These are phyloP conservation scores for Ophion slaviceki DNA, from an alignment of 2,888 invertebrate genomes.

Conservation along the genomic window DNA sequence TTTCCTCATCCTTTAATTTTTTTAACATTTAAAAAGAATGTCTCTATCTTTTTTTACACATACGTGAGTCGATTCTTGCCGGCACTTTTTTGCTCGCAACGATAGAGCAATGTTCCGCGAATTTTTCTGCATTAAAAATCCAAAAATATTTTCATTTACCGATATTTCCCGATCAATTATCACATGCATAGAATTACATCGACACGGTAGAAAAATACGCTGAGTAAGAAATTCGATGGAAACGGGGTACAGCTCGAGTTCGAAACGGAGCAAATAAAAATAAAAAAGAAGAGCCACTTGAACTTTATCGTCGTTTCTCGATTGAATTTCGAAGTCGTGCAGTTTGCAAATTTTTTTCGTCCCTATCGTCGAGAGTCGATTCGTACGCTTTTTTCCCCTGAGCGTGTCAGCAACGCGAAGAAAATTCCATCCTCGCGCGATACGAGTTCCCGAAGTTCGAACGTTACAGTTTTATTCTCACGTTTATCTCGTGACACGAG, in stretches of 20 bases:
- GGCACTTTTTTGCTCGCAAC: too few species aligned
- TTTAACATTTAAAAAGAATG: too few species aligned
- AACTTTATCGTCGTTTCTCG: constrained; percentile 46
- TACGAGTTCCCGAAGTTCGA: constrained; percentile 19
- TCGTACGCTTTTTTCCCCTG: constrained; percentile 5
- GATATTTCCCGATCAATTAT: neutral
- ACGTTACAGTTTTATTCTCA: constrained; percentile 46
- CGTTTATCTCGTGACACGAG: constrained; percentile 13
- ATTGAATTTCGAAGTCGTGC: constrained; percentile 49
- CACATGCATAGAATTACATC: neutral
- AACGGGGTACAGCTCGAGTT: neutral
- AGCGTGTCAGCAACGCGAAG: constrained; percentile 13
- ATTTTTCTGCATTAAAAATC: neutral
- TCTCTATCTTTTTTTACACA: too few species aligned
- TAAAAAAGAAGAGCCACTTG: constrained; percentile 4
- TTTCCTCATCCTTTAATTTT: too few species aligned
- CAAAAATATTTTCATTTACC: too few species aligned
- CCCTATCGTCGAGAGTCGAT: constrained; percentile 35
- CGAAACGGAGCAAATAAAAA: constrained; percentile 5
- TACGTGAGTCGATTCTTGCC: too few species aligned
- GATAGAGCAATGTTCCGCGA: neutral
- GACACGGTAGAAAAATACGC: neutral
- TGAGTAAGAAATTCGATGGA: constrained; percentile 7
- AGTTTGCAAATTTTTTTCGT: constrained; percentile 43
- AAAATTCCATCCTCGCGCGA: constrained; percentile 40